Evolutionary conservation across 2,888 invertebrate species (phyloP).

Genomic region (Brenthis hecate): DNA sequence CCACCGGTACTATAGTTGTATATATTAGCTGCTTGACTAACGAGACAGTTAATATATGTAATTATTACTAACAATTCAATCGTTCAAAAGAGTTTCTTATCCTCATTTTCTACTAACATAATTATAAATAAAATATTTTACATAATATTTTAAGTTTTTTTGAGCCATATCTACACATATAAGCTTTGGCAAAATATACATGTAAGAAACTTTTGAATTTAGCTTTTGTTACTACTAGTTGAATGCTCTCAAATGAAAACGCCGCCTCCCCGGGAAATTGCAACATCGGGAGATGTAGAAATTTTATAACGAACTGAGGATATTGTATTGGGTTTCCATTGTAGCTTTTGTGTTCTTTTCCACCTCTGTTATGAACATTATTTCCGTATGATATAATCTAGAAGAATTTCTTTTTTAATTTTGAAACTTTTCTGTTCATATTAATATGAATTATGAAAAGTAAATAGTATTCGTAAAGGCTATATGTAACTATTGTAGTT

Average conservation of each 20-base stretch:
- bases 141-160: not conserved
- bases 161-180: not conserved
- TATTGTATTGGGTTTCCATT: conserved; percentile 36
- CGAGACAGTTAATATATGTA: too few species aligned
- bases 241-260: conserved; percentile 33
- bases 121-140: too few species aligned
- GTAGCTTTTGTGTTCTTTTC: conserved; percentile 24
- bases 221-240: conserved; percentile 9
- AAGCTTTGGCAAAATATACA: not conserved
- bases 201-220: not conserved
- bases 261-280: conserved; percentile 32
- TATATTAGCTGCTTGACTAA: too few species aligned
- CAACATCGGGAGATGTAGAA: conserved; percentile 31
- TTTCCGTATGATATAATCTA: conserved; percentile 18
- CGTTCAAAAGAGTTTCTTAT: too few species aligned
- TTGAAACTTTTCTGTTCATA: not conserved
- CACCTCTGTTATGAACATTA: conserved; percentile 25
- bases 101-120: too few species aligned
- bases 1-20: too few species aligned
- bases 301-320: conserved; percentile 38
- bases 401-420: conserved; percentile 2
- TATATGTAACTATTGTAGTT: not conserved
- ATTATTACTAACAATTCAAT: too few species aligned
- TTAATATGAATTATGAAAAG: not conserved
- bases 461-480: too few species aligned